These are phyloP conservation scores for Numenius arquata DNA, from an alignment of 2,113 vertebrate genomes.

Conservation along the genomic window DNA sequence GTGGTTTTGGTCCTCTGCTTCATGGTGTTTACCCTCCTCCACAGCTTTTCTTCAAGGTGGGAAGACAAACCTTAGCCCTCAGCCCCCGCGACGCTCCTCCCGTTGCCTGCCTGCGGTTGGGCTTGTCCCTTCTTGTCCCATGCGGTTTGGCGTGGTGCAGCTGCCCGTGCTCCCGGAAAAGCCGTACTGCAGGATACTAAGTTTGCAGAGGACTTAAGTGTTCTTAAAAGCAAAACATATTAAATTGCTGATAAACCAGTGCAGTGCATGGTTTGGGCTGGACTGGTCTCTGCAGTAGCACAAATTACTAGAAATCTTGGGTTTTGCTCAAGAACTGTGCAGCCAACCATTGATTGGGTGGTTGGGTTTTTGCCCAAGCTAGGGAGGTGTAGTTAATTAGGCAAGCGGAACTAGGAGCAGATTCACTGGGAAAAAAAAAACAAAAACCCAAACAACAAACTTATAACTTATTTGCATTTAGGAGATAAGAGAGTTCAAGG, in stretches of 20 bases:
- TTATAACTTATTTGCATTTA: background rate
- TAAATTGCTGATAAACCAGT: background rate
- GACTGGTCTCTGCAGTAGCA: background rate
- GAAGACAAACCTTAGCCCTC: background rate
- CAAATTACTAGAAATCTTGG: background rate
- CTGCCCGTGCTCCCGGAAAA: background rate
- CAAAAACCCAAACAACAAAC: background rate
- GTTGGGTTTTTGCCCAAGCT: background rate
- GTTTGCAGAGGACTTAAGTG: background rate
- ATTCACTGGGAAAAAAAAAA: background rate
- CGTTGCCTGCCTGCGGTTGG: rapidly evolving
- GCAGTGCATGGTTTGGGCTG: no score
- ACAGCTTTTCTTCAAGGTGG: background rate
- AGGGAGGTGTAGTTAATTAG: background rate
- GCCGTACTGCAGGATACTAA: background rate
- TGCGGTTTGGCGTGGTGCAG: background rate
- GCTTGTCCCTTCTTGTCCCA: background rate
- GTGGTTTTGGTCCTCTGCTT: background rate
- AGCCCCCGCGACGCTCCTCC: rapidly evolving
- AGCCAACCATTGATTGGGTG: background rate
- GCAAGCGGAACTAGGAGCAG: background rate
- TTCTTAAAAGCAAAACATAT: background rate
- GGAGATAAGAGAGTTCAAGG: background rate
- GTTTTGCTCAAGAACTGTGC: background rate
- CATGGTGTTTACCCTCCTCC: background rate